Evolutionary conservation across 2,888 invertebrate genomes (phyloP), one percentile per base, ranked within the genome.

Genomic region (Panzeria rudis): DNA sequence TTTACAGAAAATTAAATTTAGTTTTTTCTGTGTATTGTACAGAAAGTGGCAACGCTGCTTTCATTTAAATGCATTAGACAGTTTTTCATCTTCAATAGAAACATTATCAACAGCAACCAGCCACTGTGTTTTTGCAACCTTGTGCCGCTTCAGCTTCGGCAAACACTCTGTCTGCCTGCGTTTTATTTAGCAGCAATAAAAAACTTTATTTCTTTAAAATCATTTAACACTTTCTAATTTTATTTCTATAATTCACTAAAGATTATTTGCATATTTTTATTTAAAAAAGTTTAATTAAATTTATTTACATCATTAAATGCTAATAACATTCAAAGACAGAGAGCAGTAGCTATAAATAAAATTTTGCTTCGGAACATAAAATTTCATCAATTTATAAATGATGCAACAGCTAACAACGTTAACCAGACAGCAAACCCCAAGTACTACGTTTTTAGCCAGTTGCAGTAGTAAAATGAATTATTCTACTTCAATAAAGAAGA

Each of bases 301-400:
- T 71, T 83, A 77, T 83, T 83, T 83, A 83, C 82, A 71, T 56
- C 82, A 83, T 83, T 77, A 83, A 76, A 66, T 47, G 20, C 41
- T 29, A 81, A 69, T 47, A 62, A 44, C 25, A 82, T 52, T 32
- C 50, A 20, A 9, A 41, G 17, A 59, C 41, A 61, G 23, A 47
- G 47, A 73, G 73, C 54, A 73, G 47, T 54, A 82, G n/a, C 76
- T 38, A 77, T 83, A 82, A 82, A 82, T 82, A 77, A 77, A 76
- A 83, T 77, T 77, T 62, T 52, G 15, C 52, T n/a, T 17, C 44
- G 61, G 68, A 72, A 79, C 44, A 81, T 62, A 75, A 64, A 78
- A 82, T 82, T 85, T 85, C 78, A 82, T 75, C 82, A 85, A 85
- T 75, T 82, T 75, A 79, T 75, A 78, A 82, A 82, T 82, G 82